Base-by-base conservation (phyloP, 2,888 invertebrate species). In the Tortrix viridana region DNA sequence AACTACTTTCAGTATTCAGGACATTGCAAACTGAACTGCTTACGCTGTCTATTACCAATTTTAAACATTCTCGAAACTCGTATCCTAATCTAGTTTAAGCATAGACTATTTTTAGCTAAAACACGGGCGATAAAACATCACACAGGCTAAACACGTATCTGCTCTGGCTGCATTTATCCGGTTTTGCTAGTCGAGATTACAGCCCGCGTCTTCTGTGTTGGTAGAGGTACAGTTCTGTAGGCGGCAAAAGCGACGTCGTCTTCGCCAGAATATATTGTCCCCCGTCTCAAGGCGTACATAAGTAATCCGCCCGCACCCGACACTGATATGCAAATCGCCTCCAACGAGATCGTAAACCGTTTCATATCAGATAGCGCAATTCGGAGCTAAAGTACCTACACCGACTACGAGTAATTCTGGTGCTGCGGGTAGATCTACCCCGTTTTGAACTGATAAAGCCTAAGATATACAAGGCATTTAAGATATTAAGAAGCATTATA, bases 291-390 rank as follows among this genome's bases (percentile, higher is more conserved):
- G 77, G 78, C 78, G 74, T 72, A 76, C 79, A 63, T 63, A 63
- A 63, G 63, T 63, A 63, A 63, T 77, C 73, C 74, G 75, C 80
- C 79, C 80, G 77, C 80, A 77, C 81, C 77, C 77, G 75, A 71
- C 75, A 75, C 87, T 85, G 88, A 88, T 89, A 89, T 89, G 89
- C 87, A 89, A 89, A 89, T 89, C 79, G 75, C 81, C 82, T 78
- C 83, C 77, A 79, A 72, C 78, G 74, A 85, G 82, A 88, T 88
- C 85, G 86, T 88, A 88, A 89, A 88, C 84, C 84, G 83, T 85
- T 84, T 84, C 78, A 79, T 81, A 89, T 87, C 88, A 79, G 88
- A 89, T 88, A 86, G 81, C 74, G 76, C 81, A 84, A 85, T 88
- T 86, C 77, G 75, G 81, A 79, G 77, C 79, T 77, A 80, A 82